A percentile compares a stretch with the other conserved stretches of the same genome.
These are phyloP conservation scores for Rousettus madagascariensis DNA, from an alignment of 2,797 vertebrate genomes.

Conservation along the genomic window DNA sequence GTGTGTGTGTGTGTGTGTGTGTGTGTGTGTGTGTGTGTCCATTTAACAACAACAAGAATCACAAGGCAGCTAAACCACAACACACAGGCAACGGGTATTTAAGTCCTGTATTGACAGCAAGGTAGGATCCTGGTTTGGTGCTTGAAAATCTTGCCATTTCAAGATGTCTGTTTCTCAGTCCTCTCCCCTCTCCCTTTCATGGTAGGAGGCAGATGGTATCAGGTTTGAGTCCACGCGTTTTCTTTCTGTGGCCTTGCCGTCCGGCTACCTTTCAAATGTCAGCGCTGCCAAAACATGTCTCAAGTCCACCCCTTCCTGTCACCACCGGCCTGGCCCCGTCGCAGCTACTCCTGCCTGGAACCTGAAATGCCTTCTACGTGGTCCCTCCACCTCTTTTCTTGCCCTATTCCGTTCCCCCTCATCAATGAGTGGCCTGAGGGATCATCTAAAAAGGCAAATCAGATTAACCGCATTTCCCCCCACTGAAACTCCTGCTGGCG, in stretches of 20 bases:
- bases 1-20: neutral
- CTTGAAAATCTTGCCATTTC: neutral
- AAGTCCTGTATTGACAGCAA: neutral
- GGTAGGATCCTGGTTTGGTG: neutral
- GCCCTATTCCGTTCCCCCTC: neutral
- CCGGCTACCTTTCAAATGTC: conserved; percentile 14
- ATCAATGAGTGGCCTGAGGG: neutral
- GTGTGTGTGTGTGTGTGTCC: neutral
- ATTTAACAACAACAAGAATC: neutral
- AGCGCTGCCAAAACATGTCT: neutral
- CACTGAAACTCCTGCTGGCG: neutral
- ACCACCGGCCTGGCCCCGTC: neutral
- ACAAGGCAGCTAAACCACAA: neutral
- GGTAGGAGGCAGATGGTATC: neutral
- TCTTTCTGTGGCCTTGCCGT: neutral
- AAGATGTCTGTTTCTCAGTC: neutral
- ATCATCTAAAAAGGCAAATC: neutral
- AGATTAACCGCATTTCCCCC: neutral
- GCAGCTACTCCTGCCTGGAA: neutral
- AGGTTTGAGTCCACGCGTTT: neutral
- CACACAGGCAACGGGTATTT: neutral
- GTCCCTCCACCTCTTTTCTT: neutral
- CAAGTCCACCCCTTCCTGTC: neutral
- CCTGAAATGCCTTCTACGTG: neutral
- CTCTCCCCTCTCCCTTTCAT: neutral